These are phyloP conservation scores for Gryllus longicercus DNA, from an alignment of 2,888 invertebrate genomes.

Conservation along the genomic window DNA sequence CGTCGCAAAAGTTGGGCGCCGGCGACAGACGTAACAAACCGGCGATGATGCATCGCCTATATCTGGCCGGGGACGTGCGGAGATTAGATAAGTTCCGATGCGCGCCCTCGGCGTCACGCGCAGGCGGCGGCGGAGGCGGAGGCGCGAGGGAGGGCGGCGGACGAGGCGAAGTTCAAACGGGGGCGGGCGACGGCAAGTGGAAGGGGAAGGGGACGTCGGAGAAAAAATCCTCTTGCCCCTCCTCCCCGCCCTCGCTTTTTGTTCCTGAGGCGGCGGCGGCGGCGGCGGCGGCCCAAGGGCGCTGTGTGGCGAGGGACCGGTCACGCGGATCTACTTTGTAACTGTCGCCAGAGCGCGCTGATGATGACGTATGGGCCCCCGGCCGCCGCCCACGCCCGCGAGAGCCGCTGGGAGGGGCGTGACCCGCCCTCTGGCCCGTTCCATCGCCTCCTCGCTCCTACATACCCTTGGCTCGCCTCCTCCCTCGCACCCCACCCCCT, in stretches of 20 bases:
- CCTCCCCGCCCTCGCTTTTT: no score
- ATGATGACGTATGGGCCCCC: slow-evolving; percentile 9
- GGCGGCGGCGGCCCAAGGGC: background rate
- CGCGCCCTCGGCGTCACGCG: background rate
- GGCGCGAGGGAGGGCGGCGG: background rate
- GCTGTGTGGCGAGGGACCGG: background rate
- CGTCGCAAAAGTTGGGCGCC: background rate
- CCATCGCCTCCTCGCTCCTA: background rate
- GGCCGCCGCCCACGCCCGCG: background rate
- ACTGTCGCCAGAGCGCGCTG: slow-evolving; percentile 8
- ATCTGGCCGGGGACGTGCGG: slow-evolving; percentile 10
- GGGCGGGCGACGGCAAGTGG: background rate
- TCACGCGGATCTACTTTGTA: slow-evolving; percentile 1
- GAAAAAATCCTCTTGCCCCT: no score
- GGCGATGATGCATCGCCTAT: slow-evolving; percentile 17
- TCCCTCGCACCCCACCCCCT: no score
- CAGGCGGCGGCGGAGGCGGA: background rate
- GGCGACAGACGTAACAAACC: background rate
- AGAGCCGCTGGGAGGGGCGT: background rate
- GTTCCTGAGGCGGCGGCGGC: background rate
- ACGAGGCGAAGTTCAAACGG: background rate
- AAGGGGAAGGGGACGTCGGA: background rate
- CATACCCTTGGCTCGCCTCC: background rate
- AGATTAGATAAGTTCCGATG: background rate
- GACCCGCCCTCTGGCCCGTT: background rate